Evolutionary conservation across 2,797 vertebrate species (phyloP).

Genomic region (Adrianichthys oophorus): DNA sequence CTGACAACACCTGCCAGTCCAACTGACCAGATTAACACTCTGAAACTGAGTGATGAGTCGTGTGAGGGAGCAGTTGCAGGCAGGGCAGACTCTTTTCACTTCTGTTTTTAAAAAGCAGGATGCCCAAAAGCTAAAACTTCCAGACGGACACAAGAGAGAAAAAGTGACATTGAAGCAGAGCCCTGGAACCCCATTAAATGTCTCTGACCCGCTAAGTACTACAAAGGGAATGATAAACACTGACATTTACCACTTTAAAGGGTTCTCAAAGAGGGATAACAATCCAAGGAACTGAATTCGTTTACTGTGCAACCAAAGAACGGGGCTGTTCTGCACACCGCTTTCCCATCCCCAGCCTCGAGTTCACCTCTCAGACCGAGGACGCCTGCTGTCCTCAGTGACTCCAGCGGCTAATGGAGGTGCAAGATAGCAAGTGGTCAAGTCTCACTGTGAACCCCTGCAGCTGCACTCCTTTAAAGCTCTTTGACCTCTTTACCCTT

Average conservation of each 20-base stretch:
- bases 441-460: constrained; percentile 47
- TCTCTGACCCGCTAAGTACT: constrained; percentile 41
- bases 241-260: constrained; percentile 66
- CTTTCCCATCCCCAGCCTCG: constrained; percentile 33
- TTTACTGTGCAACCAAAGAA: constrained; percentile 46
- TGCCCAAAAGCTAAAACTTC: background rate
- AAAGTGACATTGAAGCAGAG: constrained; percentile 9
- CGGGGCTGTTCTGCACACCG: constrained; percentile 38
- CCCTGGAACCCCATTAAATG: constrained; percentile 36
- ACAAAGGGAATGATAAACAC: constrained; percentile 47
- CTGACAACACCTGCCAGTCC: constrained; percentile 43
- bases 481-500: constrained; percentile 50
- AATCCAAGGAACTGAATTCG: constrained; percentile 48
- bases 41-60: constrained; percentile 14
- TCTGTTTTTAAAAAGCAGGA: constrained; percentile 1
- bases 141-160: constrained; percentile 2
- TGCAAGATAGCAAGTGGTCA: constrained; percentile 42
- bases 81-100: constrained; percentile 10
- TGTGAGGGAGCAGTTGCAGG: constrained; percentile 23
- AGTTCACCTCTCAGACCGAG: constrained; percentile 46
- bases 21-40: constrained; percentile 27
- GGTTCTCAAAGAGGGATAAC: constrained; percentile 22
- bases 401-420: constrained; percentile 54
- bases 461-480: constrained; percentile 47
- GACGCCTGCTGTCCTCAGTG: constrained; percentile 32